Evolutionary conservation across 2,113 vertebrate genomes (phyloP).

Genomic region (Pachyramphus minor): DNA sequence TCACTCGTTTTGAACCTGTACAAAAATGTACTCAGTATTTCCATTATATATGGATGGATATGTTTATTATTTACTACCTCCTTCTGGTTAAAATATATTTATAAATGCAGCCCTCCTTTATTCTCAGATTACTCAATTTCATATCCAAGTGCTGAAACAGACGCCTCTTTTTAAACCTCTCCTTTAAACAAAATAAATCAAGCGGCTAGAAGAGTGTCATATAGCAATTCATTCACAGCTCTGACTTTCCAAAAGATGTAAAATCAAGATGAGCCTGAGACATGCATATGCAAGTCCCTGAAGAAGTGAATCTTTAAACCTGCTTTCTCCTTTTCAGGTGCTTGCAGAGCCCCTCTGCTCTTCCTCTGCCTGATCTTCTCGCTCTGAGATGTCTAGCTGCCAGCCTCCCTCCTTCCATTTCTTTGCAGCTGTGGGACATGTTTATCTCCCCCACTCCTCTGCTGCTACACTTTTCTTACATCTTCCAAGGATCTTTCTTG

Average conservation of each 20-base stretch:
- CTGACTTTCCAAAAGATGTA: neutral
- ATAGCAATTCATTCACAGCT: neutral
- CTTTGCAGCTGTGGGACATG: neutral
- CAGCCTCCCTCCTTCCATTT: neutral
- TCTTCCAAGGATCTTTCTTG: neutral
- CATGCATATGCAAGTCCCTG: neutral
- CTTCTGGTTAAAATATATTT: neutral
- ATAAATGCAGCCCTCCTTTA: neutral
- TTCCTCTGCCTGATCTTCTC: neutral
- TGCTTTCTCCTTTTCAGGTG: neutral
- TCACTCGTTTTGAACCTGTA: neutral
- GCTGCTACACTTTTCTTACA: neutral
- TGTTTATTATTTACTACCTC: neutral
- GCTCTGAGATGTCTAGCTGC: neutral
- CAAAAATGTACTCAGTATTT: neutral
- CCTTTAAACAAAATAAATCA: conserved; percentile 19
- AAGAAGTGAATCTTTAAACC: neutral
- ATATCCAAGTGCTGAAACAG: neutral
- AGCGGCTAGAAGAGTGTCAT: neutral
- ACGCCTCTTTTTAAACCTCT: neutral
- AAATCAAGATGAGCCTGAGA: neutral
- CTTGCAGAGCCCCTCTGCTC: neutral
- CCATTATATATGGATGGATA: neutral
- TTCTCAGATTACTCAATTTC: neutral
- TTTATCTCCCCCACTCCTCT: neutral